Evolutionary conservation across 2,888 invertebrate genomes (phyloP).

Genomic region (Latrodectus hesperus): DNA sequence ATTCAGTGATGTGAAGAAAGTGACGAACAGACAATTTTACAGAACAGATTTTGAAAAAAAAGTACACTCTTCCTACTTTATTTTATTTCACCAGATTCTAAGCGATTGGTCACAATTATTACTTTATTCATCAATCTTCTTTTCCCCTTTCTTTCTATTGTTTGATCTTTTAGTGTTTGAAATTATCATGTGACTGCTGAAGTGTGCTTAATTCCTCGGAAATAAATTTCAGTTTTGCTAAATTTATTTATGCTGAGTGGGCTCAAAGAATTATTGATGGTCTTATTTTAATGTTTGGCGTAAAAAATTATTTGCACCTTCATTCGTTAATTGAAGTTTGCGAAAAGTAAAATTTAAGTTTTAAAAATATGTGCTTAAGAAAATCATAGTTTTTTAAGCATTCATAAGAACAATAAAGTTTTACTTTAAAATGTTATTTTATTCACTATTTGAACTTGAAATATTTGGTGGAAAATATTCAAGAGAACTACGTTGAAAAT

Average conservation of each 20-base stretch:
- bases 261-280: not conserved
- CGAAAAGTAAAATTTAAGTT: too few relatives aligned
- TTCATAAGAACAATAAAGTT: too few relatives aligned
- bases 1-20: constrained; percentile 46
- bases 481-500: too few relatives aligned
- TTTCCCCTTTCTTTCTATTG: constrained; percentile 20
- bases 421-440: too few relatives aligned
- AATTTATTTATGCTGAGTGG: constrained; percentile 12
- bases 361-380: too few relatives aligned
- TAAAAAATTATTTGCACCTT: not conserved
- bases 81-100: constrained; percentile 44
- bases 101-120: constrained; percentile 51
- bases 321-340: too few relatives aligned
- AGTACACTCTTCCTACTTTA: constrained; percentile 31
- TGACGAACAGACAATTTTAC: constrained; percentile 52
- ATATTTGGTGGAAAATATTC: too few relatives aligned
- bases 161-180: constrained; percentile 38
- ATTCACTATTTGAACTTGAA: too few relatives aligned
- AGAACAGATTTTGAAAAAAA: constrained; percentile 54
- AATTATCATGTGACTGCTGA: constrained; percentile 47
- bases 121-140: constrained; percentile 53
- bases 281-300: not conserved
- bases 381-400: too few relatives aligned
- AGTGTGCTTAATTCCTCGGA: constrained; percentile 39
- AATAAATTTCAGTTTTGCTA: constrained; percentile 44